A percentile compares a stretch with the other conserved stretches of the same genome.
Evolutionary conservation across 1,140 invertebrate genomes (phyloP).

Genomic region (Eufriesea mexicana): DNA sequence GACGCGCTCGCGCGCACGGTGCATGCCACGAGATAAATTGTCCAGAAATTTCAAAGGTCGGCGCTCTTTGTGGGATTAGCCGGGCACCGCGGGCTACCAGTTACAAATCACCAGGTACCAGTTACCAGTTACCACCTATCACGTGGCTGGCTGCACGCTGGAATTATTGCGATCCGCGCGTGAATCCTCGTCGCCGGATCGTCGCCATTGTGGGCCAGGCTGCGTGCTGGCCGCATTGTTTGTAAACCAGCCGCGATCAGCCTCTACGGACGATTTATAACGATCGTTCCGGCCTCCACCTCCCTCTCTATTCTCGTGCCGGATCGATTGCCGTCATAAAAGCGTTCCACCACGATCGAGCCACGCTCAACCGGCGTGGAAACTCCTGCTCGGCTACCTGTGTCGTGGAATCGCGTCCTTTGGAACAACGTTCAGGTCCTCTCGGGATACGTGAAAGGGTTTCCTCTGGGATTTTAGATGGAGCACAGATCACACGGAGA

Average conservation of each 20-base stretch:
- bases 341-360: constrained; percentile 3
- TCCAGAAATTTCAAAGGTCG: constrained; percentile 74
- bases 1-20: not conserved
- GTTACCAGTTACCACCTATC: constrained; percentile 72
- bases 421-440: not conserved
- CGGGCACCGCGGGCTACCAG: constrained; percentile 68
- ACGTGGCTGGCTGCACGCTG: constrained; percentile 23
- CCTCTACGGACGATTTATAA: constrained; percentile 52
- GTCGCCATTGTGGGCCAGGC: constrained; percentile 42
- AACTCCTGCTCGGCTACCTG: constrained; percentile 1
- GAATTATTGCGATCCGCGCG: constrained; percentile 59
- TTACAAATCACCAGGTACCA: constrained; percentile 74
- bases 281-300: constrained; percentile 31
- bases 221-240: constrained; percentile 49
- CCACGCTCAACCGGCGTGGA: constrained; percentile 22
- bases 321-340: constrained; percentile 45
- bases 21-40: constrained; percentile 73
- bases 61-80: constrained; percentile 74
- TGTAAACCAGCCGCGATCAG: constrained; percentile 60
- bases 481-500: not conserved
- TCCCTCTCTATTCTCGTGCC: constrained; percentile 35
- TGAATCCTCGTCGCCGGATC: constrained; percentile 30
- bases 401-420: not conserved
- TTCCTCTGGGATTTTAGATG: not conserved
- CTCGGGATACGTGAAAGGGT: not conserved